Conservation (phyloP, 1,140 invertebrate species). For the Oryzaephilus surinamensis region DNA sequence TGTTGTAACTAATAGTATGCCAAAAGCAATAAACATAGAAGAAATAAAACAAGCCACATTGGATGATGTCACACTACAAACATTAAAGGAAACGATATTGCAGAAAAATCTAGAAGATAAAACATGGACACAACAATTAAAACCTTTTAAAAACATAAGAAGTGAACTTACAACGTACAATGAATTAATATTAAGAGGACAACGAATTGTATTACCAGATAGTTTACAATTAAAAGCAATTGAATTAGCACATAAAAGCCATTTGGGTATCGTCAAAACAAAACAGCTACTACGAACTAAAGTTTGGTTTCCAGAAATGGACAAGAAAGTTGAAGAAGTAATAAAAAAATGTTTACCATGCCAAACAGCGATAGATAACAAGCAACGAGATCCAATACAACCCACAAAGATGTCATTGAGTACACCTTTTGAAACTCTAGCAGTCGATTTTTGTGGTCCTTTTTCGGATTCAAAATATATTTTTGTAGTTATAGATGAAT, state of each 20-base stretch:
- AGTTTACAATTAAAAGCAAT: slow-evolving; percentile 19
- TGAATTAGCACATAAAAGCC: slow-evolving; percentile 22
- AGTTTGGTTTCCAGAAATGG: slow-evolving; percentile 28
- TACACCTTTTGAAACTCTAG: slow-evolving; percentile 4
- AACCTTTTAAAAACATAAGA: slow-evolving; percentile 7
- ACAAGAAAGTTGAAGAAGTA: slow-evolving; percentile 21
- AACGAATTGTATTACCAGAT: slow-evolving; percentile 33
- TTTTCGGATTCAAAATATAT: slow-evolving; percentile 10
- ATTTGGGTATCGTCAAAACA: slow-evolving; percentile 24
- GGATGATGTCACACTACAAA: slow-evolving; percentile 4
- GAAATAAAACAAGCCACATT: slow-evolving; percentile 5
- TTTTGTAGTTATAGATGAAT: slow-evolving; percentile 10
- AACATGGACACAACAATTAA: slow-evolving; percentile 2
- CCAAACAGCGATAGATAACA: slow-evolving; percentile 4
- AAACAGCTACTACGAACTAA: slow-evolving; percentile 27
- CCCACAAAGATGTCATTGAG: neutral
- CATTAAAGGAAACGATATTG: neutral
- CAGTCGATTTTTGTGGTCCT: slow-evolving; percentile 9
- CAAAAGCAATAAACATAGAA: no score
- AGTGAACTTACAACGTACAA: slow-evolving; percentile 1
- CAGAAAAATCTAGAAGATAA: neutral
- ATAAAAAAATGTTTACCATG: slow-evolving; percentile 14
- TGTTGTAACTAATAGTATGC: slow-evolving; percentile 1
- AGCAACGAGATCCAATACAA: slow-evolving; percentile 5
- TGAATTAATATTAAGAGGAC: slow-evolving; percentile 1